Base-by-base conservation (phyloP, 23 tunicate genomes). In the Halocynthia aurantium region DNA sequence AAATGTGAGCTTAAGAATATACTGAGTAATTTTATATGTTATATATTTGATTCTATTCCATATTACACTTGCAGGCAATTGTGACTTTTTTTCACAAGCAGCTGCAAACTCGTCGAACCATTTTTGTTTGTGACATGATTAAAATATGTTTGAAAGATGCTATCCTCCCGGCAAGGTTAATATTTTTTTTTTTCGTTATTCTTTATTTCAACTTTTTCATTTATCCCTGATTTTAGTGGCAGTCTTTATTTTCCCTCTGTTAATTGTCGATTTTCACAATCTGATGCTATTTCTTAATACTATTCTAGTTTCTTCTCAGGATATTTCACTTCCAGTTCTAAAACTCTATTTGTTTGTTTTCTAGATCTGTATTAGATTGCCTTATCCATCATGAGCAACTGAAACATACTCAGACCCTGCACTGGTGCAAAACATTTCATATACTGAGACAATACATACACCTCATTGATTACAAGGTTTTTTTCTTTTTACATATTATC, bases 361-460 rank as follows among this genome's bases (percentile, higher is more conserved):
- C 8, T 70, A 92, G 88, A 74, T 12, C 83, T 6, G 92, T 82
- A 7, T 57, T 92, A 62, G 88, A 86, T 54, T 71, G 76, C 2
- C 82, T 92, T 19, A 85, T 87, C 17, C 15, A 81, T 0, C 69
- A 62, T 68, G 98, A 92, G 11, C 52, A 86, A 49, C 22, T 74
- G 75, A 85, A 57, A 51, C 80, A 82, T 52, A 82, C 78, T 6
- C 71, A 75, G 19, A 77, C 78, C 61, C 31, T 92, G 13, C 91
- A 86, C 72, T 92, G 98, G 98, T 86, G 84, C 31, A 69, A 83
- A 86, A 92, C 92, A 40, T 92, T 87, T 68, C 70, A 52, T 10
- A 73, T 86, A 18, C 78, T 92, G 9, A 67, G 76, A 52, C 73
- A 82, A 75, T 81, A 75, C 57, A 83, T 92, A 50, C 82, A 92